Percentiles rank a stretch among this genome's conserved stretches.
phyloP scores from a whole-genome alignment of 2,888 invertebrate genomes.

The Stenolophus ochropezus region DNA sequence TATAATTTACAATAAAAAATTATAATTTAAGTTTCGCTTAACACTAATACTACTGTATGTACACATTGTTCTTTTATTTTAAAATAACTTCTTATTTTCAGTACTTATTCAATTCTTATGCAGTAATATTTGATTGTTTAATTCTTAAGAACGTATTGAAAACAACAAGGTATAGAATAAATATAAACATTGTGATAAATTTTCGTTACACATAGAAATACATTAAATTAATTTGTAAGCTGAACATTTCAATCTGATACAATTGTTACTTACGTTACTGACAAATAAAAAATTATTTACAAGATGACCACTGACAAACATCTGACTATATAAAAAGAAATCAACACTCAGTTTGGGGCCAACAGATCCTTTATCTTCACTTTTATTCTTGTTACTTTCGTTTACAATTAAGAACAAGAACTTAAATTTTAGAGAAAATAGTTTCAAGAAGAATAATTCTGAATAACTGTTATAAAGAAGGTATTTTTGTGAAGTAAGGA shows the following conservation, averaged over 20 bases:
- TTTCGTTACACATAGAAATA: slow-evolving; percentile 45
- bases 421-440: neutral
- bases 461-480: neutral
- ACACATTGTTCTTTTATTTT: slow-evolving; percentile 59
- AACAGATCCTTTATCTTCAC: neutral
- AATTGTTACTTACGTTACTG: slow-evolving; percentile 45
- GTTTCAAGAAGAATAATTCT: too few species aligned
- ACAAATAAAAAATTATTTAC: slow-evolving; percentile 51
- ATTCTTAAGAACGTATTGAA: slow-evolving; percentile 40
- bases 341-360: neutral
- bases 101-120: slow-evolving; percentile 59
- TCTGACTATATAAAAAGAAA: slow-evolving; percentile 30
- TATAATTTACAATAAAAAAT: slow-evolving; percentile 60
- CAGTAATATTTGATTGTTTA: slow-evolving; percentile 57
- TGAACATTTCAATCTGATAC: slow-evolving; percentile 35
- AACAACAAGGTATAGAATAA: slow-evolving; percentile 41
- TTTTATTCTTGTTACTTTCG: neutral
- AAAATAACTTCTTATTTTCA: slow-evolving; percentile 60
- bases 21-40: slow-evolving; percentile 59
- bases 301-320: slow-evolving; percentile 50
- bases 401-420: neutral
- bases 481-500: neutral
- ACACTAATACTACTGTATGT: slow-evolving; percentile 59
- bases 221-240: slow-evolving; percentile 41
- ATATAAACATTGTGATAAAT: slow-evolving; percentile 9